Evolutionary conservation across 2,113 vertebrate species (phyloP), one percentile per base, ranked within the genome.

Genomic region (Gnathonemus echidnorhynchus): DNA sequence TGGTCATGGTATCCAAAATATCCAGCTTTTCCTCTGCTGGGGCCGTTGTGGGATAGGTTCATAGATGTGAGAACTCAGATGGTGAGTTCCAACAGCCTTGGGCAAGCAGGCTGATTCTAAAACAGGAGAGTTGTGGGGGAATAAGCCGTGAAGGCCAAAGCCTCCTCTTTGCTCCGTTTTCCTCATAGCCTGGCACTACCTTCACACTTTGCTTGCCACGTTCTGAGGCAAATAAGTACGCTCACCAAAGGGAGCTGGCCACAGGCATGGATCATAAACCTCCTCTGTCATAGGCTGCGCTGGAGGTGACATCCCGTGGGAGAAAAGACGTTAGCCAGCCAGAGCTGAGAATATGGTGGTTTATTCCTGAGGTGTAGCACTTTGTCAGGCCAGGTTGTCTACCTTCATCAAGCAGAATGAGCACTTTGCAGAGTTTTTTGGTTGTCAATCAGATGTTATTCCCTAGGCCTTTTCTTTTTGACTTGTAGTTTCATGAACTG

Each of bases 151-250:
- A 83, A 86, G 77, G 58, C 77, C 62, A 56, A 70, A n/a, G 35
- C 84, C 62, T 62, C 50, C 48, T 86, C 48, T 86, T 80, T 56
- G 90, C 90, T 56, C 86, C 35, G 86, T 15, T 56, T 90, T 77
- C 45, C 31, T 88, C 87, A 90, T 90, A 89, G 74, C 89, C 87
- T 90, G 66, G 35, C 83, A 3, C 49, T 85, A n/a, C 74, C 70
- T 84, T 90, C 86, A 89, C 87, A 90, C 42, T 53, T 85, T 48
- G 80, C 89, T 90, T 90, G 86, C 80, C 46, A 87, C 70, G 85
- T 42, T 80, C 53, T 31, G 74, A 90, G 58, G 90, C 88, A 88
- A 91, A 91, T 77, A 91, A 89, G 87, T 27, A 70, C 27, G 77
- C n/a, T 80, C 52, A 74, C 85, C 80, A 66, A 66, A 84, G 91